phyloP scores from a whole-genome alignment of 1,140 invertebrate species.

The Hylyphantes graminicola region DNA sequence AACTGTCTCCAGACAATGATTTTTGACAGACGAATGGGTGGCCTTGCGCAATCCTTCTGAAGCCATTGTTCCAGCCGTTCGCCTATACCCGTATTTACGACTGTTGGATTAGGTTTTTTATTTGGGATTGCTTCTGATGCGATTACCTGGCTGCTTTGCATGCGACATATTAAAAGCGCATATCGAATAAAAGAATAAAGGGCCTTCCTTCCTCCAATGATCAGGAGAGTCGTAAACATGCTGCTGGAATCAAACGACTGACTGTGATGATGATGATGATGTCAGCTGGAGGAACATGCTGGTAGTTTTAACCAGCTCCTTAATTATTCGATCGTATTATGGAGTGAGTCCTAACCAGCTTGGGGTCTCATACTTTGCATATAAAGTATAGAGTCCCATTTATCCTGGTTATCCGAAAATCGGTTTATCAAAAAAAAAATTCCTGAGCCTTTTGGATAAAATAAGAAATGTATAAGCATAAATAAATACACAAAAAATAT shows the following conservation, averaged over 20 bases:
- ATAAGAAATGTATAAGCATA: no score
- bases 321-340: no score
- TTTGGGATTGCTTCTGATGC: constrained; percentile 41
- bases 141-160: constrained; percentile 57
- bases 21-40: constrained; percentile 48
- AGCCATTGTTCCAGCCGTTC: constrained; percentile 50
- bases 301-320: no score
- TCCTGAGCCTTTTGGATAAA: no score
- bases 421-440: no score
- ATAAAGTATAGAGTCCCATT: no score
- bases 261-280: not conserved
- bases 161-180: constrained; percentile 56
- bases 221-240: constrained; percentile 51
- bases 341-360: no score
- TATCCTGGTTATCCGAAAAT: no score
- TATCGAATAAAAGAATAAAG: constrained; percentile 46
- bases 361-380: no score
- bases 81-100: constrained; percentile 55
- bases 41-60: constrained; percentile 47
- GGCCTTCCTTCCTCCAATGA: constrained; percentile 54
- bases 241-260: not conserved
- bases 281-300: not conserved
- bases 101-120: constrained; percentile 18
- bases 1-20: constrained; percentile 50
- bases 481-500: no score